These are phyloP conservation scores for Synchiropus splendidus DNA, from an alignment of 2,113 vertebrate genomes.

Conservation along the genomic window DNA sequence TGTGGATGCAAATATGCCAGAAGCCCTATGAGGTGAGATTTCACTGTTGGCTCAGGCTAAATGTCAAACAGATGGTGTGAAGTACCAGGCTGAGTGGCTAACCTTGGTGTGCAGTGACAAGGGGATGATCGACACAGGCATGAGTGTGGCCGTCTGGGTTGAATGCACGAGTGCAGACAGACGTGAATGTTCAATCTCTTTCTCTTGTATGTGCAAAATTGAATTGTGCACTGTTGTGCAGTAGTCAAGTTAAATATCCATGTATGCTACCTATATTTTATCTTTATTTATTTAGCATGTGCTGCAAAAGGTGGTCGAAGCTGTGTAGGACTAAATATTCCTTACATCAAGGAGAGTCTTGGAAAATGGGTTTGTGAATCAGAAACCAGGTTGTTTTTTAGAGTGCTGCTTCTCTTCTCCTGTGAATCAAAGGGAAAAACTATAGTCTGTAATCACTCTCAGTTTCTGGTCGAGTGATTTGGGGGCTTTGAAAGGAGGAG, in stretches of 20 bases:
- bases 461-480: constrained; percentile 32
- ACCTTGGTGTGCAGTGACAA: constrained; percentile 25
- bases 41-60: constrained; percentile 39
- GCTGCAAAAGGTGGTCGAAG: too few relatives aligned
- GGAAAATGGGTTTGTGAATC: too few relatives aligned
- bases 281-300: too few relatives aligned
- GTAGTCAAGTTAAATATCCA: too few relatives aligned
- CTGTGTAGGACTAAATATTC: too few relatives aligned
- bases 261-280: too few relatives aligned
- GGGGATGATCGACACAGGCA: constrained; percentile 6
- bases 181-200: too few relatives aligned
- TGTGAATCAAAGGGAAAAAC: constrained; percentile 14
- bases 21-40: constrained; percentile 26
- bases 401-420: constrained; percentile 13
- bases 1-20: constrained; percentile 24
- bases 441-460: constrained; percentile 15
- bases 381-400: constrained; percentile 1
- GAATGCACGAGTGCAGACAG: too few relatives aligned
- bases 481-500: constrained; percentile 18
- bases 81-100: constrained; percentile 29
- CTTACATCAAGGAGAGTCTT: too few relatives aligned
- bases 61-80: constrained; percentile 63
- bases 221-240: too few relatives aligned
- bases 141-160: too few relatives aligned
- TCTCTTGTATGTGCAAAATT: too few relatives aligned